Conservation (phyloP, 2,113 vertebrate genomes). For the Sturnira hondurensis region DNA sequence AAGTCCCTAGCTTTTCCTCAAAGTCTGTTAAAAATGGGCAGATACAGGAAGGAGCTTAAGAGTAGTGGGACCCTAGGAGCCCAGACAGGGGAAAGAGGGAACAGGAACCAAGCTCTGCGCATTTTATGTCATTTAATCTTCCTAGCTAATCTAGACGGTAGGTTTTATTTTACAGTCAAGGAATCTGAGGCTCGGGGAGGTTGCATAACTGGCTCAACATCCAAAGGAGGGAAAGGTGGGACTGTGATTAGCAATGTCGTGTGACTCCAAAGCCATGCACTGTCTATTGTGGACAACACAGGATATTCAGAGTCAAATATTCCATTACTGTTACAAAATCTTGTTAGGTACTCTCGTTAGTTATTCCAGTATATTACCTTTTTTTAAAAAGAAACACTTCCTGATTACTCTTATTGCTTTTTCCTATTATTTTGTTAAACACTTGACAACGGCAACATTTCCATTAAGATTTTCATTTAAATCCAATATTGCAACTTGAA, state of each 20-base stretch:
- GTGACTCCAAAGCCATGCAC: background rate
- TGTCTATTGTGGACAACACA: background rate
- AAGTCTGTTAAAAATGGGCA: background rate
- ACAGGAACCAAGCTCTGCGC: background rate
- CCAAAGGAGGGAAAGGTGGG: background rate
- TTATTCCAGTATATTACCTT: background rate
- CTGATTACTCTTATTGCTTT: background rate
- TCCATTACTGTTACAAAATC: background rate
- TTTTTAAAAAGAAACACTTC: background rate
- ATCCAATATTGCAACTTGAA: background rate
- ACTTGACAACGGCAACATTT: background rate
- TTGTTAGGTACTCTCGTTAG: background rate
- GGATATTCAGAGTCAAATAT: background rate
- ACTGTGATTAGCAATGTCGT: background rate
- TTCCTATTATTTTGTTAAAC: background rate
- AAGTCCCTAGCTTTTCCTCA: background rate
- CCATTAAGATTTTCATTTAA: background rate
- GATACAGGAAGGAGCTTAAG: background rate
- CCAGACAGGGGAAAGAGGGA: rapidly evolving
- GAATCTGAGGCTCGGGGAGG: background rate
- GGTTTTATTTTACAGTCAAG: background rate
- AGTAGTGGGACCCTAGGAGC: background rate
- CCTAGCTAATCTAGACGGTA: background rate
- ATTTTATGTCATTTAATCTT: background rate
- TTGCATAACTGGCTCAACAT: background rate